phyloP scores from a whole-genome alignment of 2,888 invertebrate species.

The Amphipoea lucens region DNA sequence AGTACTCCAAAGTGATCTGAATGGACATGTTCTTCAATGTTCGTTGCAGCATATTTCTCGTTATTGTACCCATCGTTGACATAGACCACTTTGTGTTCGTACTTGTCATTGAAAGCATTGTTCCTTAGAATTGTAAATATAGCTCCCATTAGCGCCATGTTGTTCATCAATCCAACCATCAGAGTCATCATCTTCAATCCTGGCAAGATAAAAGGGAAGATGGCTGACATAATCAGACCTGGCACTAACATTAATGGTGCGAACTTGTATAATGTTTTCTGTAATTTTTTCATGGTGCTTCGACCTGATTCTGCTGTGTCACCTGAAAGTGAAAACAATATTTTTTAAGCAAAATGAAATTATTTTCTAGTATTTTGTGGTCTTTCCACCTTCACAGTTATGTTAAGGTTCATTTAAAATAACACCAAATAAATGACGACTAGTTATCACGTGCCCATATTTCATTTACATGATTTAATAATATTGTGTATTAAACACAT shows the following conservation, averaged over 20 bases:
- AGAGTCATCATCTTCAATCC: constrained; percentile 92
- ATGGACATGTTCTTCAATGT: constrained; percentile 64
- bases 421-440: not conserved
- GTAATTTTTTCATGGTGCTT: constrained; percentile 80
- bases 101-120: constrained; percentile 90
- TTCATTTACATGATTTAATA: not conserved
- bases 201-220: constrained; percentile 92
- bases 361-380: not conserved
- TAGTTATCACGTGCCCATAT: not conserved
- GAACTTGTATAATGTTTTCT: constrained; percentile 80
- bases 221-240: constrained; percentile 91
- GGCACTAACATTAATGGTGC: constrained; percentile 91
- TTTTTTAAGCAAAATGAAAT: constrained; percentile 41
- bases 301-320: constrained; percentile 71
- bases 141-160: constrained; percentile 92
- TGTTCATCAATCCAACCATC: constrained; percentile 91
- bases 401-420: not conserved
- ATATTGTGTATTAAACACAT: not conserved
- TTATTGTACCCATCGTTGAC: constrained; percentile 90
- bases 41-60: constrained; percentile 75
- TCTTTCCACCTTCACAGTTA: constrained; percentile 27
- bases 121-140: constrained; percentile 90
- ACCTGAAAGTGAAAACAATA: constrained; percentile 72
- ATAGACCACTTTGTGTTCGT: constrained; percentile 90
- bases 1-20: constrained; percentile 58